A percentile compares a stretch with the other conserved stretches of the same genome.
phyloP scores from a whole-genome alignment of 1,140 invertebrate genomes.

The Macrobrachium nipponense region DNA sequence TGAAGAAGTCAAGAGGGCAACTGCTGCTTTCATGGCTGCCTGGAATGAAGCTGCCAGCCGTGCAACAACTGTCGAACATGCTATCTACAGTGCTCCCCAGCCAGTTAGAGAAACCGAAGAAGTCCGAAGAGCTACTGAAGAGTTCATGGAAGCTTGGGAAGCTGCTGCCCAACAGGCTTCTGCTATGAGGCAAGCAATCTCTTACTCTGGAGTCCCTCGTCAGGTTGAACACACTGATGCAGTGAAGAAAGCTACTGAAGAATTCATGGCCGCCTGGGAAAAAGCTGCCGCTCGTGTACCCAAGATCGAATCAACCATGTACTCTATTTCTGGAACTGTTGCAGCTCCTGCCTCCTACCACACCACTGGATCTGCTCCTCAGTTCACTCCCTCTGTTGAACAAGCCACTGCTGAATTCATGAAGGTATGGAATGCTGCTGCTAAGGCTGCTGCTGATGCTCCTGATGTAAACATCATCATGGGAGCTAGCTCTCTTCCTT shows the following conservation, averaged over 20 bases:
- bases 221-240: constrained; percentile 15
- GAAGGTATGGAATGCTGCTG: constrained; percentile 42
- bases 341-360: neutral
- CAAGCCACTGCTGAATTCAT: constrained; percentile 29
- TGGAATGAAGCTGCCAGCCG: constrained; percentile 21
- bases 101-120: constrained; percentile 2
- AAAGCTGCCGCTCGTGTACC: constrained; percentile 28
- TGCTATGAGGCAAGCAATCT: neutral
- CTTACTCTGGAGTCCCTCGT: neutral
- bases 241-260: constrained; percentile 33
- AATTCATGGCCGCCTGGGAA: constrained; percentile 31
- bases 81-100: neutral
- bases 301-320: constrained; percentile 29
- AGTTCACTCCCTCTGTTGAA: constrained; percentile 22
- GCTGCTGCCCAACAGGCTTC: constrained; percentile 35
- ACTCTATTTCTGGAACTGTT: constrained; percentile 10
- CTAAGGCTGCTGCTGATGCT: neutral
- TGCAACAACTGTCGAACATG: constrained; percentile 17
- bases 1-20: constrained; percentile 27
- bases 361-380: constrained; percentile 7
- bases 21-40: constrained; percentile 30
- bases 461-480: constrained; percentile 46
- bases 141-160: constrained; percentile 24
- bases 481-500: constrained; percentile 18
- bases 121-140: neutral